Evolutionary conservation across 2,888 invertebrate genomes (phyloP), one percentile per base, ranked within the genome.

Genomic region (Sesia apiformis): DNA sequence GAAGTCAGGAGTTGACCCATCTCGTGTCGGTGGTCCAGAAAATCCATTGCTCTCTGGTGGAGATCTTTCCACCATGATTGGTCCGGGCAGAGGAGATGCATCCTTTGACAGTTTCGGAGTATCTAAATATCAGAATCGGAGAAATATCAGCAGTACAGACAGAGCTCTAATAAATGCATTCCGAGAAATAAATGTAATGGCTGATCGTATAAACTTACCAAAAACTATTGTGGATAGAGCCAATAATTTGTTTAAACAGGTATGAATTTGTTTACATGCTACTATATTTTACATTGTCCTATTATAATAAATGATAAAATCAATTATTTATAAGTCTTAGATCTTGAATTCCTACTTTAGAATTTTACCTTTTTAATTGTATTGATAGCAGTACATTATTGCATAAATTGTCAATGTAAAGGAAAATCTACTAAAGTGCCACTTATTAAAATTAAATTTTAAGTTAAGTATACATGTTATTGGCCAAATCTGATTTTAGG

Each of bases 1-100:
- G 77, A 98, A 98, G 74, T 94, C 95, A 54, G 96, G 97, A 5
- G 97, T 96, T 0, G 99, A 99, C 84, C 98, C 99, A 4, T 98
- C 98, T 85, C 98, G 99, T 95, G 99, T 99, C 61, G 99, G 99
- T 90, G 98, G 98, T 0, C 97, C 99, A 0, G 99, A 99, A 90
- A 99, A 99, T 89, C 97, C 98, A 0, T 89, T 99, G 3, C 90
- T 99, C 0, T 96, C 96, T 68, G 98, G 99, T 0, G 96, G 97
- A 50, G 99, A 99, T 81, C 91, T 99, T 39, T 97, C 98, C 0
- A 99, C 99, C 5, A 96, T 98, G 84, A 99, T 99, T 65, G 98
- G 92, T 0, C 92, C 92, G 0, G 92, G 92, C 0, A 84, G 92
- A 52, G 92, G 92, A 0, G 95, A 96, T 66, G 97, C 97, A 1